Evolutionary conservation across 53 echinoderm and acorn worm species (phyloP).

Genomic region (Antedon mediterranea): DNA sequence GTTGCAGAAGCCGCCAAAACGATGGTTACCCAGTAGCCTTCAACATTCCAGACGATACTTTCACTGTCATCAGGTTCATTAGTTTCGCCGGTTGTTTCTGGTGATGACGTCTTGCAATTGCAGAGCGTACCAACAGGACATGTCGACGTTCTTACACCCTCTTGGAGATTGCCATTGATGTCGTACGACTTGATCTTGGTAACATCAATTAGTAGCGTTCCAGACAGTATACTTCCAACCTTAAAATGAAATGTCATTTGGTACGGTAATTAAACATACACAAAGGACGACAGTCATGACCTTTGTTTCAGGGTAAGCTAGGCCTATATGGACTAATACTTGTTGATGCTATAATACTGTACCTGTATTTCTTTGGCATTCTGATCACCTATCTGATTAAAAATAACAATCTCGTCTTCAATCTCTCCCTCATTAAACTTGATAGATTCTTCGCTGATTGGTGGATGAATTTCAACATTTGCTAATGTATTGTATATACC

Average conservation of each 20-base stretch:
- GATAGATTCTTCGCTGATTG: slow-evolving; percentile 14
- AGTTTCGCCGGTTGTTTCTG: neutral
- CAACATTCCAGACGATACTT: neutral
- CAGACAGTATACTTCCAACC: slow-evolving; percentile 31
- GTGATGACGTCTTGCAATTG: neutral
- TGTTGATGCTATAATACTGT: no score
- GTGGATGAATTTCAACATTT: slow-evolving; percentile 21
- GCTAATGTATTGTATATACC: slow-evolving; percentile 23
- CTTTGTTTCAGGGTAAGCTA: no score
- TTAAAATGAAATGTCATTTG: neutral
- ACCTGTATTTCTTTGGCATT: neutral
- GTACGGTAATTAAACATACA: no score
- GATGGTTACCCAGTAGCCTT: neutral
- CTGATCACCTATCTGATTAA: neutral
- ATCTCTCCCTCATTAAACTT: neutral
- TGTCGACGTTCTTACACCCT: neutral
- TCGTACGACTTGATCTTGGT: slow-evolving; percentile 4
- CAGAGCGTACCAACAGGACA: neutral
- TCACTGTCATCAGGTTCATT: neutral
- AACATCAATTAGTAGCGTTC: slow-evolving; percentile 15
- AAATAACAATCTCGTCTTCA: neutral
- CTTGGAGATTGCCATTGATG: neutral
- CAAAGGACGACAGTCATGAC: no score
- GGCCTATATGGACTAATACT: no score
- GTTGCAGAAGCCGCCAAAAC: neutral